A percentile compares a stretch with the other conserved stretches of the same genome.
Conservation (phyloP, 2,888 invertebrate genomes). For the Drosophila affinis region DNA sequence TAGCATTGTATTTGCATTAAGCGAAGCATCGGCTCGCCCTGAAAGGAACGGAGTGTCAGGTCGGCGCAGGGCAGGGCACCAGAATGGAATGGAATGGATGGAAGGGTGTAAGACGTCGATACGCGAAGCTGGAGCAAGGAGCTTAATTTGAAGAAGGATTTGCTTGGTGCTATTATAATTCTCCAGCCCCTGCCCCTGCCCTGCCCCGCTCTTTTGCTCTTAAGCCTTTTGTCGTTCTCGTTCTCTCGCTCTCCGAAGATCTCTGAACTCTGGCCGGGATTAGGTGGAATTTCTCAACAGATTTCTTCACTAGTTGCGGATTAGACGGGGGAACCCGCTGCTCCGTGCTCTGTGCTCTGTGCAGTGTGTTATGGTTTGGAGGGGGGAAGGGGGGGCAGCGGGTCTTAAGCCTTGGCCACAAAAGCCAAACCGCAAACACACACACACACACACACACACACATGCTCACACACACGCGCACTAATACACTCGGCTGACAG, state of each 20-base stretch:
- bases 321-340: slow-evolving; percentile 7
- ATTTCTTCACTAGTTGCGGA: slow-evolving; percentile 59
- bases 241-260: slow-evolving; percentile 8
- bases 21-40: slow-evolving; percentile 67
- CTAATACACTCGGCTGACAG: slow-evolving; percentile 57
- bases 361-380: not conserved
- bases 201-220: not conserved
- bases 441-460: slow-evolving; percentile 7
- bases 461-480: slow-evolving; percentile 12
- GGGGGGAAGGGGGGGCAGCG: slow-evolving; percentile 4
- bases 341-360: not conserved
- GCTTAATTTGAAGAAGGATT: slow-evolving; percentile 82
- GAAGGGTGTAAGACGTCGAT: slow-evolving; percentile 54
- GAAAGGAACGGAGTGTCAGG: not conserved
- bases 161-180: slow-evolving; percentile 77
- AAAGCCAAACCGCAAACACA: slow-evolving; percentile 64
- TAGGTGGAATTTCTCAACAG: slow-evolving; percentile 77
- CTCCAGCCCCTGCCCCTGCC: slow-evolving; percentile 26
- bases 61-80: not conserved
- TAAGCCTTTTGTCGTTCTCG: slow-evolving; percentile 27
- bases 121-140: slow-evolving; percentile 67
- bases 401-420: slow-evolving; percentile 42
- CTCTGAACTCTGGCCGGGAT: slow-evolving; percentile 60
- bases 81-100: slow-evolving; percentile 7
- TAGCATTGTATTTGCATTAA: slow-evolving; percentile 76